phyloP scores from a whole-genome alignment of 2,888 invertebrate genomes.

The Thumatha senex region DNA sequence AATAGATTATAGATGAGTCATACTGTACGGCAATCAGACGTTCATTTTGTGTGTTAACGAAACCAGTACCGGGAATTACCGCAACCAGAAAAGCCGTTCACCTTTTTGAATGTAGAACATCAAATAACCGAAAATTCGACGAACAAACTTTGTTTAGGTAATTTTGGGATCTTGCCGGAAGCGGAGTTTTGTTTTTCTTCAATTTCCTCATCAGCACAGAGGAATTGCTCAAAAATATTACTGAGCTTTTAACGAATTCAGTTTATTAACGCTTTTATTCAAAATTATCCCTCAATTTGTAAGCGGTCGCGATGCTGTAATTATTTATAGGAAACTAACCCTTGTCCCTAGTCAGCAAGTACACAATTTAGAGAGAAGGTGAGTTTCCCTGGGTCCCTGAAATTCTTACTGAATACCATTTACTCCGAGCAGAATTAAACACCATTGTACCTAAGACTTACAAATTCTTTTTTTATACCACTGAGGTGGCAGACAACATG shows the following conservation, averaged over 20 bases:
- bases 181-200: background rate
- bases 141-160: constrained; percentile 22
- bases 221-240: constrained; percentile 25
- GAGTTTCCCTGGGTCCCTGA: no score
- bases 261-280: background rate
- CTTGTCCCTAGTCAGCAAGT: no score
- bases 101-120: constrained; percentile 18
- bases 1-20: no score
- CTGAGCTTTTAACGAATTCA: constrained; percentile 13
- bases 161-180: constrained; percentile 10
- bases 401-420: no score
- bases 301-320: no score
- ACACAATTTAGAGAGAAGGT: no score
- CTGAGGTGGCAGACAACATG: no score
- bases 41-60: background rate
- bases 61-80: background rate
- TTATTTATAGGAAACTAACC: no score
- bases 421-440: no score
- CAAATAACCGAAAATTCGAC: constrained; percentile 21
- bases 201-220: constrained; percentile 11
- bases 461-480: no score
- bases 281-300: no score
- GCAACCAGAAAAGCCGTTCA: constrained; percentile 14
- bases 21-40: background rate
- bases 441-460: no score